Base-by-base conservation (phyloP, 2,797 vertebrate genomes). In the Phrynocephalus guinanensis region DNA sequence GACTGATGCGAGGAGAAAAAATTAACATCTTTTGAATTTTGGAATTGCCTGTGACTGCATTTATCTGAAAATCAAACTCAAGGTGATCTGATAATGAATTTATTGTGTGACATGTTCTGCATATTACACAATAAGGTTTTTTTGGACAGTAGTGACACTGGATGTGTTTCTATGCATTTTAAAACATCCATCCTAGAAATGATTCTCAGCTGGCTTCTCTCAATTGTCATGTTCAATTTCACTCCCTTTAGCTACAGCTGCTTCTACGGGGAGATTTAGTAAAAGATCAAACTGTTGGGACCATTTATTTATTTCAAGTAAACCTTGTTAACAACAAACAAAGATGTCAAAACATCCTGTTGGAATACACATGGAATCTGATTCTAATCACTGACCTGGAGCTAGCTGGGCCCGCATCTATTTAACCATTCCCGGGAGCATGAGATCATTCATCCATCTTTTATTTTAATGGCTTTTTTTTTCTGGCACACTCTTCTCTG, bases 341-440 rank as follows among this genome's bases (percentile, higher is more conserved):
- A 26, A 73, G 63, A 76, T 84, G 22, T 76, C 60, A 81, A 79
- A 75, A 80, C 33, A 60, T 80, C 72, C 20, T 83, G 44, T n/a
- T 56, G 66, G 10, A 72, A 73, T 10, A 28, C 66, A 67, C 20
- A 7, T 84, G 63, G 60, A 70, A 48, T 85, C 71, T 85, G 67
- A 71, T 87, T 72, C 66, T 87, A 71, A 79, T 84, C 71, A 90
- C 11, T 66, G 52, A n/a, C 48, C 82, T 82, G 38, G 78, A 79
- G 78, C 50, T 50, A 70, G 73, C n/a, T 81, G 83, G 48, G 1
- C 30, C 60, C 60, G 44, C 68, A 16, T 77, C 71, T 78, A 38
- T 11, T 82, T 77, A 70, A 56, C 71, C n/a, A 8, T 52, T 63
- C 88, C 80, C 84, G 66, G 28, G 22, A 20, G 75, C 60, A 77